phyloP scores from a whole-genome alignment of 2,113 vertebrate genomes.

The Panthera tigris region DNA sequence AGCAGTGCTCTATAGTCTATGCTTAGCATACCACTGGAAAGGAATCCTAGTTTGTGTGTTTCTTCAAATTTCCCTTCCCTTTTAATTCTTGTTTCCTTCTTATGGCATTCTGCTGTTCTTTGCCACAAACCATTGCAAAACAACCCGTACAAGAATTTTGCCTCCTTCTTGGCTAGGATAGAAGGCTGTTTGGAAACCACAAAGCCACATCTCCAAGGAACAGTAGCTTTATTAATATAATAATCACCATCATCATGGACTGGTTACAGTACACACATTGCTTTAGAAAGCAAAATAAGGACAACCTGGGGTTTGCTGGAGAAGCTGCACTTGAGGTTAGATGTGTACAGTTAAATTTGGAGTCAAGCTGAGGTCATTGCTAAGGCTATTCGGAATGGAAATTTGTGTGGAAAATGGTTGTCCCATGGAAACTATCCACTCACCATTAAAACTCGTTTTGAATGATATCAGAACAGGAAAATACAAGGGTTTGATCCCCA shows the following conservation, averaged over 20 bases:
- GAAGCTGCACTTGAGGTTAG: constrained; percentile 69
- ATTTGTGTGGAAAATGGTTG: constrained; percentile 62
- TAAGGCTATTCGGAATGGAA: constrained; percentile 53
- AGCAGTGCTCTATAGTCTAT: background rate
- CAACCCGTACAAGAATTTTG: constrained; percentile 54
- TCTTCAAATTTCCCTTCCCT: constrained; percentile 51
- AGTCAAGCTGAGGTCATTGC: constrained; percentile 72
- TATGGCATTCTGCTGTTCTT: constrained; percentile 59
- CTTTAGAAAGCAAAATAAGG: constrained; percentile 69
- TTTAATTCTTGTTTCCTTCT: constrained; percentile 71
- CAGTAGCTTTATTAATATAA: constrained; percentile 77
- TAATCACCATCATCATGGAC: constrained; percentile 67
- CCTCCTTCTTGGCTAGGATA: constrained; percentile 50
- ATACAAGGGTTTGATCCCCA: constrained; percentile 42
- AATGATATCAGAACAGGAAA: constrained; percentile 56
- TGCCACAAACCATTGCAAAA: constrained; percentile 70
- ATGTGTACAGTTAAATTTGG: constrained; percentile 46
- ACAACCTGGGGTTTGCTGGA: constrained; percentile 57
- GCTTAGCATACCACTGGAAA: constrained; percentile 10
- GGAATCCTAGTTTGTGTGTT: constrained; percentile 52
- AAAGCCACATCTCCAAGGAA: constrained; percentile 72
- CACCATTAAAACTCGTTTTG: constrained; percentile 46
- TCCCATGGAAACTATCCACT: background rate
- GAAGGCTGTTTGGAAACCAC: constrained; percentile 64
- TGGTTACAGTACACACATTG: constrained; percentile 60